Conservation (phyloP, 2,888 invertebrate species). For the Caenorhabditis virilis region DNA sequence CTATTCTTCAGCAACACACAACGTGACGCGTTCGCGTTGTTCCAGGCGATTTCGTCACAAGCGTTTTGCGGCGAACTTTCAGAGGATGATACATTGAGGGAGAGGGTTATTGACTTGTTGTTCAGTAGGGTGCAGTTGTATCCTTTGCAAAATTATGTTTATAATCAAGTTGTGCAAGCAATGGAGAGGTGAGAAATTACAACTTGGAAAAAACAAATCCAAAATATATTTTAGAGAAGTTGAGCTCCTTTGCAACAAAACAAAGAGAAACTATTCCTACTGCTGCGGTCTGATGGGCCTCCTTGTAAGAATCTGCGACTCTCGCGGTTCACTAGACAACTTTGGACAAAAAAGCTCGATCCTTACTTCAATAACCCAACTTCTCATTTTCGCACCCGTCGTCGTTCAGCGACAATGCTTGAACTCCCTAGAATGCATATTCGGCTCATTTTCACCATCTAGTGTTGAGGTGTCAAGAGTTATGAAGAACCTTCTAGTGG, state of each 20-base stretch:
- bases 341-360: conserved; percentile 39
- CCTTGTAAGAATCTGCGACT: conserved; percentile 58
- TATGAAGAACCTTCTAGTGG: conserved; percentile 60
- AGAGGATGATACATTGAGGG: conserved; percentile 59
- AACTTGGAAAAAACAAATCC: background rate
- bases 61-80: conserved; percentile 65
- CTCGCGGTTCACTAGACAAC: conserved; percentile 79
- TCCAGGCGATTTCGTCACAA: conserved; percentile 85
- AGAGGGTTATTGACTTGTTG: conserved; percentile 66
- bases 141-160: conserved; percentile 67
- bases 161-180: conserved; percentile 64
- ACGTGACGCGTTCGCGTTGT: conserved; percentile 73
- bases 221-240: conserved; percentile 54
- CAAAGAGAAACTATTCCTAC: conserved; percentile 66
- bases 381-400: conserved; percentile 64
- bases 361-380: conserved; percentile 59
- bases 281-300: conserved; percentile 64
- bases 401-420: conserved; percentile 64
- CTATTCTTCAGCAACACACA: conserved; percentile 69
- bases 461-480: conserved; percentile 49
- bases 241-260: conserved; percentile 52
- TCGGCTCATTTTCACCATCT: conserved; percentile 58
- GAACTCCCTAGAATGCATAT: conserved; percentile 60
- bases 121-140: conserved; percentile 67
- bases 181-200: conserved; percentile 51